Base-by-base conservation (phyloP, 2,797 vertebrate species). In the Alectoris magna region DNA sequence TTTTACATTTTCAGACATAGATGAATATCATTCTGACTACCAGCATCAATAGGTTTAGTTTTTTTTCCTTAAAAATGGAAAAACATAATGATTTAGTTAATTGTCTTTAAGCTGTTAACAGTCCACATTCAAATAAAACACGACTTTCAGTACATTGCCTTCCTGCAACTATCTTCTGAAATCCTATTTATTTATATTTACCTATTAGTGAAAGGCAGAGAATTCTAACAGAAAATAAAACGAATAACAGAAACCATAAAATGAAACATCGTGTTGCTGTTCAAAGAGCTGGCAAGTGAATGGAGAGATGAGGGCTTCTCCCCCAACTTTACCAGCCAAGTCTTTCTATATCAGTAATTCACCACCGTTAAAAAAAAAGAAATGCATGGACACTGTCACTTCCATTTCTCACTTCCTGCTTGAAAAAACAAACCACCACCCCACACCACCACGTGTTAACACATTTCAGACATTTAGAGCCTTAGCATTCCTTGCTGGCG, bases 391-490 rank as follows among this genome's bases (percentile, higher is more conserved):
- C 23, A 48, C 69, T 80, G 95, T 68, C 11, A 90, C 38, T 81
- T 87, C 89, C 67, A 82, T 41, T 69, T 94, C 48, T 72, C 67
- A 67, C 73, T 96, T 96, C 67, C 63, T 81, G 22, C 22, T 84
- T 88, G 2, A 8, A 46, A 70, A 75, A 90, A n/a, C 10, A 56
- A 56, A 56, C 18, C 18, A 56, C 31, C 11, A 22, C n/a, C n/a
- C 12, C 27, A 13, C 39, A 64, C 9, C 62, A 43, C 91, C 79
- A 78, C 68, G 82, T n/a, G 75, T 81, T 93, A 95, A 92, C 38
- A 81, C 44, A 68, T 95, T 97, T 96, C 91, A 87, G 85, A 95
- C 93, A 92, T 96, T 93, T 72, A 93, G 85, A 96, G 94, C 39
- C 92, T 91, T 93, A 90, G 76, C 46, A 74, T 92, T 97, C 84